A percentile compares a stretch with the other conserved stretches of the same genome.
Conservation (phyloP, 2,113 vertebrate species). For the Cinclus cinclus region DNA sequence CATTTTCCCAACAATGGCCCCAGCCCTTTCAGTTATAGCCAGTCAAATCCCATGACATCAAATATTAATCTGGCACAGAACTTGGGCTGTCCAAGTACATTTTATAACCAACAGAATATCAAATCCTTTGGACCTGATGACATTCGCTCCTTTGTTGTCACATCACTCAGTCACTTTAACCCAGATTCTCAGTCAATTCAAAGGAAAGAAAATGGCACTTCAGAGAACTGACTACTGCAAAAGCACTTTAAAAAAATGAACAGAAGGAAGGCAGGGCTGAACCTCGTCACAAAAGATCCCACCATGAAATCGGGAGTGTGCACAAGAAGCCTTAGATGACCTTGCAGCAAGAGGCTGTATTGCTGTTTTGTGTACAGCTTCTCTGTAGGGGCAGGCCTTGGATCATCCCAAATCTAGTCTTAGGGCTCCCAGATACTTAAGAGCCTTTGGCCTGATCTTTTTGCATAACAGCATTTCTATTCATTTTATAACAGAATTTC, state of each 20-base stretch:
- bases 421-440: neutral
- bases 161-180: conserved; percentile 45
- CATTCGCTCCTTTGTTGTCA: conserved; percentile 34
- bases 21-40: conserved; percentile 26
- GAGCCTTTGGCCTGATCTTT: neutral
- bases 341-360: neutral
- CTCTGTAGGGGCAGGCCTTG: neutral
- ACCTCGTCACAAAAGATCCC: neutral
- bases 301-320: neutral
- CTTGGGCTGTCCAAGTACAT: neutral
- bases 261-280: neutral
- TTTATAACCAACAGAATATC: conserved; percentile 36
- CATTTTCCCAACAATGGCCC: conserved; percentile 15
- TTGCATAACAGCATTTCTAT: neutral
- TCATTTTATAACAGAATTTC: neutral
- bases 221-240: conserved; percentile 20
- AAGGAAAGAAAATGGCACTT: neutral
- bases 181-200: conserved; percentile 33
- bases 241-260: neutral
- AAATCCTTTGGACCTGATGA: conserved; percentile 34
- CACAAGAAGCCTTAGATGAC: neutral
- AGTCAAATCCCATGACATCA: conserved; percentile 60
- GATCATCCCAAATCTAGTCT: neutral
- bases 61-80: conserved; percentile 45
- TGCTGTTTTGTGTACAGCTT: neutral